Evolutionary conservation across 2,888 invertebrate species (phyloP), one percentile per base, ranked within the genome.

Genomic region (Calliphora vomitoria): DNA sequence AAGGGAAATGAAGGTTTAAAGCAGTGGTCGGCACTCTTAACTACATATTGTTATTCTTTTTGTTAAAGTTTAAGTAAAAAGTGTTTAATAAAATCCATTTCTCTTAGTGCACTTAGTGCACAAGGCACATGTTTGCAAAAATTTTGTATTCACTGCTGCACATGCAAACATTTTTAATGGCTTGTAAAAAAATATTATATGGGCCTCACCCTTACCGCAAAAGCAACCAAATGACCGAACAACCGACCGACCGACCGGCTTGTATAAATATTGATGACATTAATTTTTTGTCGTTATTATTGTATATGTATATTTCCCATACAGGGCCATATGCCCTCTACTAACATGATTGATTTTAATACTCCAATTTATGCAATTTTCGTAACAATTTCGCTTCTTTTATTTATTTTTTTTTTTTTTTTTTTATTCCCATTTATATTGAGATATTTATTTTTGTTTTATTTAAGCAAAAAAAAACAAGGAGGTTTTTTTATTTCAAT

Each of bases 231-330:
- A 41, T 35, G 55, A 38, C 15, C 47, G 66, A 60, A 8, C 20
- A 13, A 78, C 25, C 58, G 15, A 11, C 60, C 74, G 64, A 20
- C 8, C 62, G 31, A 64, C 20, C 6, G 66, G n/a, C 87, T 82
- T 79, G 82, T 76, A 81, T 71, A 85, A 87, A 87, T 87, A 87
- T 87, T 87, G 85, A 87, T 87, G 87, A 87, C 87, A 87, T 87
- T 87, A 87, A 87, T 80, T 84, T 83, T 86, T 75, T 85, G 44
- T 71, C 62, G 35, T 78, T 64, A 64, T 83, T 83, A 41, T 72
- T 55, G 41, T 84, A 55, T 71, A 2, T 25, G 2, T 25, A 25
- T 25, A 25, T 82, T 76, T 6, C 4, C 25, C 71, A 80, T 35
- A 53, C 60, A 60, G 76, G 44, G 78, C 76, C 83, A 78, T 78